Conservation (phyloP, 2,113 vertebrate species). For the Tragelaphus imberbis region DNA sequence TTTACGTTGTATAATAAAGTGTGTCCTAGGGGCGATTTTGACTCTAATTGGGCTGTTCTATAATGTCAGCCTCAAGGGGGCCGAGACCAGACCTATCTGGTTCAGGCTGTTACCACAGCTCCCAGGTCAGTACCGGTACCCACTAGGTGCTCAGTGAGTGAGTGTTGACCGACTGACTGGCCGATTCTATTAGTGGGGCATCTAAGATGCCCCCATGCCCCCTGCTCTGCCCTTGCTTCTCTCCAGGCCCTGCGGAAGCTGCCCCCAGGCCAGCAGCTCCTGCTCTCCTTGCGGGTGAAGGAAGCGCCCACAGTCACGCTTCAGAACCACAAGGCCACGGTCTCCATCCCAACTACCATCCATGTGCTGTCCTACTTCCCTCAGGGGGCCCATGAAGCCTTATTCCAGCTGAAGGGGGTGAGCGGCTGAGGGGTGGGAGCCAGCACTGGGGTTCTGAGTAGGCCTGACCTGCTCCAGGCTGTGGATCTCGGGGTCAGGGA, state of each 20-base stretch:
- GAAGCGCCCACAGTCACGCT: neutral
- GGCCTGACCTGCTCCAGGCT: neutral
- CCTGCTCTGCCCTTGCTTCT: neutral
- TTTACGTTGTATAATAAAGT: neutral
- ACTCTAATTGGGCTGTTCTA: neutral
- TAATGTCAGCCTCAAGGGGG: neutral
- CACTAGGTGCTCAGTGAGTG: neutral
- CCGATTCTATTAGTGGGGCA: neutral
- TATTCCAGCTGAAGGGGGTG: constrained; percentile 67
- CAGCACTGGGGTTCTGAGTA: neutral
- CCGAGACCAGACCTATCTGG: neutral
- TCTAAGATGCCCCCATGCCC: neutral
- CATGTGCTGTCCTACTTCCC: rapidly evolving
- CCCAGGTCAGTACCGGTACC: neutral
- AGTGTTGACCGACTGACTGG: neutral
- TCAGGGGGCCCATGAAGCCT: neutral
- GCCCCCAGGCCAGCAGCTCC: constrained; percentile 31
- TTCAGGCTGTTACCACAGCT: neutral
- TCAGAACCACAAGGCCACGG: neutral
- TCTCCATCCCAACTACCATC: constrained; percentile 47
- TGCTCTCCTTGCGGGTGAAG: constrained; percentile 61
- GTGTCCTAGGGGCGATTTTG: neutral
- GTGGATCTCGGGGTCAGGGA: rapidly evolving
- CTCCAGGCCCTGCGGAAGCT: constrained; percentile 47
- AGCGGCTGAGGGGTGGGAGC: neutral